A percentile compares a stretch with the other conserved stretches of the same genome.
Evolutionary conservation across 2,113 vertebrate genomes (phyloP).

Genomic region (Hyaena hyaena): DNA sequence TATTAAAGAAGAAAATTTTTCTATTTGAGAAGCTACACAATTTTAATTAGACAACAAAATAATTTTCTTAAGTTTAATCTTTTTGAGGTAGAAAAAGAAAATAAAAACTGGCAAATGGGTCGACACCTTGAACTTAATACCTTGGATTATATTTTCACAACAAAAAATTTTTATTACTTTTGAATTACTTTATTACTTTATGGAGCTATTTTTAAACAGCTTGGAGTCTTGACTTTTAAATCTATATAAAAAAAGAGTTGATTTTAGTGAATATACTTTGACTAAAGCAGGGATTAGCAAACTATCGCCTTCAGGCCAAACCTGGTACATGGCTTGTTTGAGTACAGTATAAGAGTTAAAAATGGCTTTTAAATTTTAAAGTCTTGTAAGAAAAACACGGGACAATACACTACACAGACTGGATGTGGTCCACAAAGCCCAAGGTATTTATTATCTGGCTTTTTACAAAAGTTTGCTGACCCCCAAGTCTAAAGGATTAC

Average conservation of each 20-base stretch:
- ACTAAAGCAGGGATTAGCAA: neutral
- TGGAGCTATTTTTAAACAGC: conserved; percentile 40
- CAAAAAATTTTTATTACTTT: neutral
- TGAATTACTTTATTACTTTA: neutral
- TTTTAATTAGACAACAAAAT: neutral
- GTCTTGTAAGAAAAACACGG: conserved; percentile 29
- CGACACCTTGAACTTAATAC: neutral
- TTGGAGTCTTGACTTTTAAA: neutral
- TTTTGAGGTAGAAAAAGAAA: neutral
- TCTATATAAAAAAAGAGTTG: neutral
- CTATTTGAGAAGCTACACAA: neutral
- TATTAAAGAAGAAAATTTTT: neutral
- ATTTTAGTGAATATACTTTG: neutral
- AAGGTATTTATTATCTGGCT: conserved; percentile 1
- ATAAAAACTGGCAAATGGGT: neutral
- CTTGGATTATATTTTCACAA: conserved; percentile 46
- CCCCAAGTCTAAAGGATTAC: neutral
- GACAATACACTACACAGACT: neutral
- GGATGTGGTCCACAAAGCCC: neutral
- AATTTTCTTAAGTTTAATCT: neutral
- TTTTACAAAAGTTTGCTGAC: conserved; percentile 11
- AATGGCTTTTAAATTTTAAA: conserved; percentile 44
- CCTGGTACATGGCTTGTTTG: neutral
- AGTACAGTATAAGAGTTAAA: neutral
- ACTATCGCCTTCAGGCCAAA: neutral